Conservation (phyloP, 35 echinoderm and acorn worm species). For the Apostichopus californicus region DNA sequence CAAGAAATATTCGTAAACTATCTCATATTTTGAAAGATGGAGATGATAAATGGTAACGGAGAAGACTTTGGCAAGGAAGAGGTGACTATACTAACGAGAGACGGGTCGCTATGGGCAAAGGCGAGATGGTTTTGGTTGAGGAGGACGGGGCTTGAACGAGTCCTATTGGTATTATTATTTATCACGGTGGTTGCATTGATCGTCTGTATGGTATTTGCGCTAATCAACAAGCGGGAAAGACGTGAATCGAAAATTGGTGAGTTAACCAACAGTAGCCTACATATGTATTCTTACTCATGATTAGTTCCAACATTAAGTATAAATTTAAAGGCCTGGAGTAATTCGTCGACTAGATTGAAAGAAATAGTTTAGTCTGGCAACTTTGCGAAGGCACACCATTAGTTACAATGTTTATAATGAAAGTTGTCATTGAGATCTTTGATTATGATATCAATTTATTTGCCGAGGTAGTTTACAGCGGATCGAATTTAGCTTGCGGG, state of each 20-base stretch:
- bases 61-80: neutral
- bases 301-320: too few species aligned
- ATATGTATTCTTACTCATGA: too few species aligned
- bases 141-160: neutral
- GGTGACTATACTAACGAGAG: neutral
- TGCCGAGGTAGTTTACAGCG: too few species aligned
- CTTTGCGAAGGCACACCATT: too few species aligned
- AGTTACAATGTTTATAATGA: too few species aligned
- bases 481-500: too few species aligned
- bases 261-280: neutral
- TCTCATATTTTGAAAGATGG: neutral
- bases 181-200: neutral
- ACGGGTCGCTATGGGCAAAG: slow-evolving; percentile 27
- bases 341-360: too few species aligned
- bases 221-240: neutral
- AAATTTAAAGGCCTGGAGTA: too few species aligned
- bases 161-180: neutral
- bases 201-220: neutral
- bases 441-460: too few species aligned
- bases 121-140: slow-evolving; percentile 35
- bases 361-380: too few species aligned
- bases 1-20: too few species aligned
- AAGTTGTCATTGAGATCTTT: too few species aligned
- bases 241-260: neutral
- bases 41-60: slow-evolving; percentile 3